A percentile compares a stretch with the other conserved stretches of the same genome.
These are phyloP conservation scores for Gambelia wislizenii DNA, from an alignment of 2,797 vertebrate species.

Conservation along the genomic window DNA sequence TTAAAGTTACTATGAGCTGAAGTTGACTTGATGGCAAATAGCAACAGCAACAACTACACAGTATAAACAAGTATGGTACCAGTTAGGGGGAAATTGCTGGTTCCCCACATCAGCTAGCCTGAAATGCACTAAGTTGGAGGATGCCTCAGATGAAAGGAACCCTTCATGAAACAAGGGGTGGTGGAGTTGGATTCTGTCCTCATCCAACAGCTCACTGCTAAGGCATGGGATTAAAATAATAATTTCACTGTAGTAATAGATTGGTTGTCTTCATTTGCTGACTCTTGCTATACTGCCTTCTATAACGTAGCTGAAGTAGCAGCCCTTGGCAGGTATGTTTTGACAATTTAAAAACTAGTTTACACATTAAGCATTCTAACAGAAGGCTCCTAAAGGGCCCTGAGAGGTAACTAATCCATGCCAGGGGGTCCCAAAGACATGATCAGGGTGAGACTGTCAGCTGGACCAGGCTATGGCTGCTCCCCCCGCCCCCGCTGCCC, in stretches of 20 bases:
- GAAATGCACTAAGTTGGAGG: no score
- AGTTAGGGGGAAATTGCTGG: not conserved
- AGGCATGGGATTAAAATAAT: constrained; percentile 28
- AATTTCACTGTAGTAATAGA: not conserved
- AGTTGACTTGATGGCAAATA: no score
- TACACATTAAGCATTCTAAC: constrained; percentile 22
- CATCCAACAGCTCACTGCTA: constrained; percentile 10
- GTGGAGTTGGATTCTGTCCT: not conserved
- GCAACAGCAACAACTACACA: no score
- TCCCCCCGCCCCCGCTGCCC: not conserved
- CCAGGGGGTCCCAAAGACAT: not conserved
- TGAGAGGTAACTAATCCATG: constrained; percentile 25
- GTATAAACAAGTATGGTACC: no score
- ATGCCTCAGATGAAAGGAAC: not conserved
- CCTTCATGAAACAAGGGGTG: not conserved
- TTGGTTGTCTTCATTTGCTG: constrained; percentile 13
- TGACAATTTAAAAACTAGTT: constrained; percentile 31
- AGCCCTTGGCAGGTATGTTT: constrained; percentile 18
- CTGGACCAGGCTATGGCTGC: not conserved
- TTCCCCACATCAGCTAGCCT: not conserved
- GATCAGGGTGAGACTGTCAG: not conserved
- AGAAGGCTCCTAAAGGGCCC: constrained; percentile 15
- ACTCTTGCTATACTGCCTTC: not conserved
- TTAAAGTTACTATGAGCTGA: no score
- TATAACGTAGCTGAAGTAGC: constrained; percentile 25